These are phyloP conservation scores for Microctenopoma steveboyesi DNA, from an alignment of 2,797 vertebrate genomes.

Conservation along the genomic window DNA sequence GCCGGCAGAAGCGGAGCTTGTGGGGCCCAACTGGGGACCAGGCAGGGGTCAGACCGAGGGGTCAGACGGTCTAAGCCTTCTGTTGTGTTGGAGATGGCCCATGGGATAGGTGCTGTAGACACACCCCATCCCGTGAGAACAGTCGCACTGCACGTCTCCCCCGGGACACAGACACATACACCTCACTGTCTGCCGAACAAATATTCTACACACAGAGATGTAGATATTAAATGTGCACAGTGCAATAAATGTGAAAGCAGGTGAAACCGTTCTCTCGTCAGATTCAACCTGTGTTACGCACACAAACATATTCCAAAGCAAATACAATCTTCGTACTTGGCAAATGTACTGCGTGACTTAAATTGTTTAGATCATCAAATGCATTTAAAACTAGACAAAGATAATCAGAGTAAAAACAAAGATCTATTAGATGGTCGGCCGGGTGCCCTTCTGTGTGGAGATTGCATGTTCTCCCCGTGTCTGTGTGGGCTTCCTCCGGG, in stretches of 20 bases:
- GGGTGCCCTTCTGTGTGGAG: too few species aligned
- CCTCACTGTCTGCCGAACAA: slow-evolving; percentile 35
- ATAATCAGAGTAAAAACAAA: too few species aligned
- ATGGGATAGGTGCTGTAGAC: slow-evolving; percentile 61
- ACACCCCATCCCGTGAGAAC: slow-evolving; percentile 73
- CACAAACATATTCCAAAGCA: background rate
- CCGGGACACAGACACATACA: slow-evolving; percentile 40
- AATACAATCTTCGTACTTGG: background rate
- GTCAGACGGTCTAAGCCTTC: slow-evolving; percentile 72
- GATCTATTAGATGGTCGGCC: too few species aligned
- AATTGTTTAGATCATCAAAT: too few species aligned
- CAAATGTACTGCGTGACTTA: background rate
- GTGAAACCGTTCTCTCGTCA: background rate
- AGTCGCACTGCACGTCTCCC: slow-evolving; percentile 39
- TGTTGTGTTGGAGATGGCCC: slow-evolving; percentile 52
- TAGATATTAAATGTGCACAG: background rate
- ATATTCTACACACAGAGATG: slow-evolving; percentile 32
- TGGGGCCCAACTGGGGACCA: slow-evolving; percentile 44
- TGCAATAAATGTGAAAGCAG: background rate
- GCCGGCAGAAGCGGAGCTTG: slow-evolving; percentile 21
- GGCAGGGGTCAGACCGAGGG: slow-evolving; percentile 60
- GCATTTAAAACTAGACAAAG: too few species aligned
- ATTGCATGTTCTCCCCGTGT: too few species aligned
- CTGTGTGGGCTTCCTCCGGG: too few species aligned
- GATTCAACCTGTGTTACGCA: background rate